Conservation (phyloP, 2,888 invertebrate species). For the Miltochrista miniata region DNA sequence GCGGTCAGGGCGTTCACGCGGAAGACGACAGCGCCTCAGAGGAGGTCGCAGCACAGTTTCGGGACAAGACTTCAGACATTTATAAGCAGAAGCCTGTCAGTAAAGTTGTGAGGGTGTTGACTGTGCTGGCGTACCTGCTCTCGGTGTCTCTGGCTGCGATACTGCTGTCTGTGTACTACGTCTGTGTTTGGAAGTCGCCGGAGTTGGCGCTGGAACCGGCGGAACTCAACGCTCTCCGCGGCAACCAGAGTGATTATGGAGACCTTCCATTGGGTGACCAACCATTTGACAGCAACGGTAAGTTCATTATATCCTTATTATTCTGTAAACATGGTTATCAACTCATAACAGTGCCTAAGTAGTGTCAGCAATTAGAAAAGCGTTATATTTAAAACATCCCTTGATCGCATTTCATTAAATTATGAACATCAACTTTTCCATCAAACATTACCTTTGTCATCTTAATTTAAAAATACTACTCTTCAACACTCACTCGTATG, state of each 20-base stretch:
- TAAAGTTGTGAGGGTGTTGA: conserved; percentile 85
- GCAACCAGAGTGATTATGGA: conserved; percentile 23
- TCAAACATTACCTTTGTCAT: too few relatives aligned
- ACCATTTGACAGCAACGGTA: neutral
- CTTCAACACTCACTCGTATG: too few relatives aligned
- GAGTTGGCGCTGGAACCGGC: conserved; percentile 69
- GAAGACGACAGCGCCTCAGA: conserved; percentile 38
- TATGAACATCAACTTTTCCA: too few relatives aligned
- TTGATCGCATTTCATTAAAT: too few relatives aligned
- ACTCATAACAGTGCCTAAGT: too few relatives aligned
- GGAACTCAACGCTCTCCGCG: conserved; percentile 41
- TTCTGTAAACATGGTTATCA: too few relatives aligned
- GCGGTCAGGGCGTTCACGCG: conserved; percentile 59
- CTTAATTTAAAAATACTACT: too few relatives aligned
- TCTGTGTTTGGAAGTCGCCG: conserved; percentile 91
- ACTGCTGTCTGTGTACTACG: conserved; percentile 91
- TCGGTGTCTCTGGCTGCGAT: conserved; percentile 95
- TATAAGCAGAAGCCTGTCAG: conserved; percentile 72
- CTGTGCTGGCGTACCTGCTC: conserved; percentile 91
- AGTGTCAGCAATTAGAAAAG: too few relatives aligned
- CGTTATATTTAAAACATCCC: too few relatives aligned
- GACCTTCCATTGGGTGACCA: neutral
- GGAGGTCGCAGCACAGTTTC: conserved; percentile 19
- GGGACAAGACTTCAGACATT: conserved; percentile 49
- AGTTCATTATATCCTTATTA: neutral